Evolutionary conservation across 2,888 invertebrate genomes (phyloP), one percentile per base, ranked within the genome.

Genomic region (Mechanitis messenoides): DNA sequence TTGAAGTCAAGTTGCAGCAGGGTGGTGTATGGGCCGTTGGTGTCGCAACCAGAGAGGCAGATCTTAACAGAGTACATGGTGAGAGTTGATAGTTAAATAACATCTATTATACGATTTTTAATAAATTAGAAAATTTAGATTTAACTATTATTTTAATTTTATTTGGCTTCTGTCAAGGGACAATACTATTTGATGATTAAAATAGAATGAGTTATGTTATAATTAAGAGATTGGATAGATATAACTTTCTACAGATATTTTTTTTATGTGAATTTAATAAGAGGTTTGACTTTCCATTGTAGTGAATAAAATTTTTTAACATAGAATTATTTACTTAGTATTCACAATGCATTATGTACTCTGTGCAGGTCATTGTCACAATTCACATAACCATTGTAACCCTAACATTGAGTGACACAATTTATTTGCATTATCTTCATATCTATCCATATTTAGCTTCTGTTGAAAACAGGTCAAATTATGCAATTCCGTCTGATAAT

Each of bases 1-100:
- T 98, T 84, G 99, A 99, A 91, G 96, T 98, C 5, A 99, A 99
- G 90, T 90, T 99, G 61, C 98, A 99, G 83, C 98, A 99, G 80
- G 94, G 96, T 66, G 98, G 98, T 75, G 93, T 94, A 45, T 99
- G 99, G 99, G 97, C 97, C 2, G 93, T 99, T 12, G 99, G 99
- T 2, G 85, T 99, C 63, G 98, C 98, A 9, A 96, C 97, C 0
- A 92, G 95, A 72, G 95, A 95, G 65, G 93, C 96, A 54, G 95
- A 98, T 84, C 90, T 99, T 54, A 96, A 97, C 79, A 92, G 93
- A 79, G 93, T 96, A 35, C 95, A 96, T 84, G 93, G 92, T 92
- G 83, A 76, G 64, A 42, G 42, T 42, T 7, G 9, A 9, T 42
- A 42, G 9, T 42, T 42, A 9, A 20, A 20, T 20, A 20, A 20